These are phyloP conservation scores for Melanaphis sacchari DNA, from an alignment of 1,140 invertebrate species.

Conservation along the genomic window DNA sequence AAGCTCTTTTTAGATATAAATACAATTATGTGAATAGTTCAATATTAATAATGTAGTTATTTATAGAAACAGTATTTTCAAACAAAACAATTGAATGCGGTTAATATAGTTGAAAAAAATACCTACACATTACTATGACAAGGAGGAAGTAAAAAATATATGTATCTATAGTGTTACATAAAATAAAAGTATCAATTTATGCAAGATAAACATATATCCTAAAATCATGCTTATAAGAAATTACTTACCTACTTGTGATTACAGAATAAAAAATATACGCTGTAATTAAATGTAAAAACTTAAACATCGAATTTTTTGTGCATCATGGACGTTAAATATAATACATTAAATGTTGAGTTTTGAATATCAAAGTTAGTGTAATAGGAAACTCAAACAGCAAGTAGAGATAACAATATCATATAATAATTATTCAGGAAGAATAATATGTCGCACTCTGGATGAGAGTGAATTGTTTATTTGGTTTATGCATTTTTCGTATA, in stretches of 20 bases:
- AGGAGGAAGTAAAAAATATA: no score
- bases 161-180: no score
- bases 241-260: not conserved
- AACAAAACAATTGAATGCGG: no score
- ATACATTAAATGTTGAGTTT: not conserved
- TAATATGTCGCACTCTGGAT: not conserved
- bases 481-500: not conserved
- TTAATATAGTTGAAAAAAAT: no score
- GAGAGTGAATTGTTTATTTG: not conserved
- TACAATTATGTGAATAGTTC: no score
- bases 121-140: no score
- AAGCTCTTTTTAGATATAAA: no score
- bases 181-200: no score
- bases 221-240: no score
- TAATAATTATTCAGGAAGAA: not conserved
- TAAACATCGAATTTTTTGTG: not conserved
- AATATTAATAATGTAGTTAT: no score
- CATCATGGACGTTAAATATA: not conserved
- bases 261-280: not conserved
- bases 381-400: not conserved
- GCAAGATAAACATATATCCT: no score
- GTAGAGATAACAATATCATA: not conserved
- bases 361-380: not conserved
- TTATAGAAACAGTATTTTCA: no score
- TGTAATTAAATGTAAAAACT: not conserved